Evolutionary conservation across 2,797 vertebrate species (phyloP), one percentile per base, ranked within the genome.

Genomic region (Galaxias olidus): DNA sequence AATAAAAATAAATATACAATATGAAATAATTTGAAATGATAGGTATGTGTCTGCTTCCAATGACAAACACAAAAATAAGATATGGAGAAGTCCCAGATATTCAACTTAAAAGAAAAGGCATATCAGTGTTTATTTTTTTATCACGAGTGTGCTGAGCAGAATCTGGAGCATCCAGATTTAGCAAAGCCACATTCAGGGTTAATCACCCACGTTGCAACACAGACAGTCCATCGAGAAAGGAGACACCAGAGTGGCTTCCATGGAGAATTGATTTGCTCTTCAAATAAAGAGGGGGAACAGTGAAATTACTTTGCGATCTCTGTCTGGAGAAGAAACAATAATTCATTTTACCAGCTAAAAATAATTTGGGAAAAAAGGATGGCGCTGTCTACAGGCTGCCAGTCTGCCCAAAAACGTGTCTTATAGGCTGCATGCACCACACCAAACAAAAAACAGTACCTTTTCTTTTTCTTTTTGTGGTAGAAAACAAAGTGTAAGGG

Each of bases 101-200:
- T 44, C 77, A 79, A 80, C 77, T 83, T 77, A 77, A 68, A 84
- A 72, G 68, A 80, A 78, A 76, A 75, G 67, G 65, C 69, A 74
- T 75, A 67, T 79, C 77, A 4, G 59, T 42, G 68, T 68, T 65
- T 42, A 13, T 12, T 17, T 74, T 84, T 61, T 56, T 61, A 83
- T 85, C 78, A 67, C 66, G 14, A 76, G 69, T 60, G 69, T 18
- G 67, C 68, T 40, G 70, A 84, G 46, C 53, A 69, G 80, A 84
- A 90, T 85, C 75, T 87, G 81, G 88, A 88, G 82, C 87, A 85
- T 84, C 86, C 82, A 88, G 83, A 91, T 91, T 87, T 89, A 87
- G 86, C 73, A 59, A 63, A 68, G 75, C 50, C 66, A 79, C 81
- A 74, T 83, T 77, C 65, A 63, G 78, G 83, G 89, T 90, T 90